Percentiles rank a stretch among this genome's conserved stretches.
Conservation (phyloP, 2,113 vertebrate genomes). For the Etheostoma spectabile region DNA sequence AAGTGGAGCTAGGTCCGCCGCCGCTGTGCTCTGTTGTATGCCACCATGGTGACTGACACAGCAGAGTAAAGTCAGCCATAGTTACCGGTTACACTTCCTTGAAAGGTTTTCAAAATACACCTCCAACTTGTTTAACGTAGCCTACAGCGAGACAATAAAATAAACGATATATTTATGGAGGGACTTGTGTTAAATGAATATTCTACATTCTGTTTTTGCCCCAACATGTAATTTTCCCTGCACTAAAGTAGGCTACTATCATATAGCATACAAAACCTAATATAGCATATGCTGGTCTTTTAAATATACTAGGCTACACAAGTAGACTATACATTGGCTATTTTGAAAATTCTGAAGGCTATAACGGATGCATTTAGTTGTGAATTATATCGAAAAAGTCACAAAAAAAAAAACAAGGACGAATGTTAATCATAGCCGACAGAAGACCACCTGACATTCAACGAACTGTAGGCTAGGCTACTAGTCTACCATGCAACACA, state of each 20-base stretch:
- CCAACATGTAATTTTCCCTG: not conserved
- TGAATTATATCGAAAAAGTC: not conserved
- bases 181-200: not conserved
- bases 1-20: conserved; percentile 65
- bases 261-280: too few relatives aligned
- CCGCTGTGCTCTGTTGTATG: conserved; percentile 77
- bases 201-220: not conserved
- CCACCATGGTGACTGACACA: conserved; percentile 86
- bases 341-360: too few relatives aligned
- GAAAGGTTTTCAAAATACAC: conserved; percentile 57
- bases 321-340: not conserved
- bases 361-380: not conserved
- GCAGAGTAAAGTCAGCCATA: not conserved
- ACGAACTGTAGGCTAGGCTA: not conserved
- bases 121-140: not conserved
- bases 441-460: not conserved
- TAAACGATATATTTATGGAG: not conserved
- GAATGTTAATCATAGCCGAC: not conserved
- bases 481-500: not conserved
- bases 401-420: not conserved
- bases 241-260: too few relatives aligned
- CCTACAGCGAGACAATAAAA: not conserved
- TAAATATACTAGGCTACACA: not conserved
- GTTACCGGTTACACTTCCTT: not conserved
- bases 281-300: too few relatives aligned